Evolutionary conservation across 2,888 invertebrate genomes (phyloP), one percentile per base, ranked within the genome.

Genomic region (Griposia aprilina): DNA sequence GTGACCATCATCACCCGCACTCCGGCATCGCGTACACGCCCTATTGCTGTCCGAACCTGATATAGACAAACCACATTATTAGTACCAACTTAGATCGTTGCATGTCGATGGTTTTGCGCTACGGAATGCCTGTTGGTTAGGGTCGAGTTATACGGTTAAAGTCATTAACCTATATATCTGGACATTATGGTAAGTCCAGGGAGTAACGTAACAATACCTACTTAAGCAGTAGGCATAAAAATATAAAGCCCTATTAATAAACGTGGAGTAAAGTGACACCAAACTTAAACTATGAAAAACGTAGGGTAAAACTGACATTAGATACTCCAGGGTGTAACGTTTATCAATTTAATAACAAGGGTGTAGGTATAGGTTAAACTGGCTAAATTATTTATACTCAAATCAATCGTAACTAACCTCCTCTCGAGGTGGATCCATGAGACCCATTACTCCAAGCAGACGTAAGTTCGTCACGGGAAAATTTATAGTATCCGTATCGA

Each of bases 391-490:
- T 57, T 59, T n/a, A 23, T 23, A 36, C 20, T 69, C 17, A 63
- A 63, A 69, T 63, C n/a, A 11, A 69, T 63, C n/a, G 10, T 17
- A 36, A 69, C 63, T 80, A 87, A 96, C 96, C 94, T 96, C 94
- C 83, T 90, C 90, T 84, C 96, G 92, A 13, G 99, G 99, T 77
- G 99, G 99, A 97, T 99, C 99, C 97, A 99, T 99, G 98, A 99
- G 98, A 74, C 99, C 99, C 98, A 99, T 98, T 6, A 99, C 97
- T 74, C 99, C 99, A 80, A 99, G 98, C 93, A 99, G 99, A 81
- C 99, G 97, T 81, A 99, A 97, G 87, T 98, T 98, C 63, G 98
- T 98, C 76, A 98, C 95, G 26, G 99, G 99, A 97, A 99, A 99
- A 95, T 99, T 99, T 70, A 98, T 97, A 84, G 98, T 98, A 89